phyloP scores from a whole-genome alignment of 2,888 invertebrate genomes.

The Heliconius cydno region DNA sequence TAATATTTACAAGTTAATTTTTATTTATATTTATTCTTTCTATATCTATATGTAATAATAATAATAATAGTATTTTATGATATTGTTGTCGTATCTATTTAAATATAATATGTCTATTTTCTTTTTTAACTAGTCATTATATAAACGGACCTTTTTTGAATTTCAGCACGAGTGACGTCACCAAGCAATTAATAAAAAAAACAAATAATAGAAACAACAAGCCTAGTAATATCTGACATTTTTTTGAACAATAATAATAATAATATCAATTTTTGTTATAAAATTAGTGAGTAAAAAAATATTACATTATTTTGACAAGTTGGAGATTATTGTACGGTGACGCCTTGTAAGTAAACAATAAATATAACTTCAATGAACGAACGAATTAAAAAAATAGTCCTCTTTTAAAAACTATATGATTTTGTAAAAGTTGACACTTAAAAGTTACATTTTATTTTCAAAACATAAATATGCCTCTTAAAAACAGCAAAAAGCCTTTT shows the following conservation, averaged over 20 bases:
- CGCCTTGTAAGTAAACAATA: neutral
- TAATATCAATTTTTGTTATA: neutral
- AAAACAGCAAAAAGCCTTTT: neutral
- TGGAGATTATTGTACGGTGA: neutral
- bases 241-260: neutral
- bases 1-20: conserved; percentile 61
- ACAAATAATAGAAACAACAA: no score
- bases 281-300: neutral
- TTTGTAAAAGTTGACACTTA: neutral
- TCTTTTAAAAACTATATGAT: neutral
- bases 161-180: neutral
- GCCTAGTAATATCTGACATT: neutral
- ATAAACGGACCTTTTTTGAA: conserved; percentile 2
- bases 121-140: neutral
- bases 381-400: neutral
- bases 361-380: neutral
- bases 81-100: conserved; percentile 4
- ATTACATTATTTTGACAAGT: neutral
- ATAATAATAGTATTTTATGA: conserved; percentile 4
- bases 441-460: neutral
- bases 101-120: neutral
- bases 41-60: conserved; percentile 7
- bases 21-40: conserved; percentile 32
- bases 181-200: neutral
- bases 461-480: neutral